Conservation (phyloP, 2,888 invertebrate species). For the Lymantria dispar region DNA sequence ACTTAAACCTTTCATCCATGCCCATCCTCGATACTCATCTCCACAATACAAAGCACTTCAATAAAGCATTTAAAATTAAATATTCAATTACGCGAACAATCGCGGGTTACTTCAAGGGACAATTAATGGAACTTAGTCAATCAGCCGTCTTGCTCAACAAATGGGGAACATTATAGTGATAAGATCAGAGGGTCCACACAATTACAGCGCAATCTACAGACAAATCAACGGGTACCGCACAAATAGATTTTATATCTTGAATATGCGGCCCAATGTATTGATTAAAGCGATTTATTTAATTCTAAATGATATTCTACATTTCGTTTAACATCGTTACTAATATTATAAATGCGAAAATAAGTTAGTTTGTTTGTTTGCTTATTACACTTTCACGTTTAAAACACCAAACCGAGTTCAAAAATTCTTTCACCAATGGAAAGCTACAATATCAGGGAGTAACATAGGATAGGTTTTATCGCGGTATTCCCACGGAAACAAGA, state of each 20-base stretch:
- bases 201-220: constrained; percentile 56
- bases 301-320: too few relatives aligned
- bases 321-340: too few relatives aligned
- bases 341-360: too few relatives aligned
- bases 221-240: constrained; percentile 62
- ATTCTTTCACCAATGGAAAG: too few relatives aligned
- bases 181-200: constrained; percentile 49
- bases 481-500: too few relatives aligned
- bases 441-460: too few relatives aligned
- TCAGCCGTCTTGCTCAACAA: constrained; percentile 48
- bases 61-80: constrained; percentile 36
- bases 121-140: constrained; percentile 53
- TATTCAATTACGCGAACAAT: constrained; percentile 32
- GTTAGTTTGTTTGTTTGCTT: too few relatives aligned
- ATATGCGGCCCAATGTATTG: constrained; percentile 32
- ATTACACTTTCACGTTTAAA: too few relatives aligned
- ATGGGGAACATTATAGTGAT: constrained; percentile 54
- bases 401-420: too few relatives aligned
- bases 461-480: too few relatives aligned
- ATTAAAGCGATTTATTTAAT: neutral
- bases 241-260: constrained; percentile 67
- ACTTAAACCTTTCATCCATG: constrained; percentile 1
- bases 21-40: constrained; percentile 7
- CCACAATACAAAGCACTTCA: constrained; percentile 5
- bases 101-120: constrained; percentile 18